phyloP scores from a whole-genome alignment of 2,797 vertebrate genomes.

The Gymnoscopelus braueri region DNA sequence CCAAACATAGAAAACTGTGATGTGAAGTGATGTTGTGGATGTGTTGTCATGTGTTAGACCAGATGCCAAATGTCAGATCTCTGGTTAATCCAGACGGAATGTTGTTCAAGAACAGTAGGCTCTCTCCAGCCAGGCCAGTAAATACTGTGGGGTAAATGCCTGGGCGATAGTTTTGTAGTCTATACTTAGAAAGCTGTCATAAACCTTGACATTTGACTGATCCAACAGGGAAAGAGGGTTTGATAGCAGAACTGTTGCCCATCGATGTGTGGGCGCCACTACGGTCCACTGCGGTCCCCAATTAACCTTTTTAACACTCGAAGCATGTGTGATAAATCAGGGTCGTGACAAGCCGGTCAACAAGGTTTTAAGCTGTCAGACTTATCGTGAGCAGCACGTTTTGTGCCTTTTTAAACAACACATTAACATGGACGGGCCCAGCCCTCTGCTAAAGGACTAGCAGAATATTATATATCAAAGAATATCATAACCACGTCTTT shows the following conservation, averaged over 20 bases:
- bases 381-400: constrained; percentile 27
- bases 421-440: background rate
- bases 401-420: constrained; percentile 5
- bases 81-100: constrained; percentile 70
- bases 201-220: constrained; percentile 81
- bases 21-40: constrained; percentile 27
- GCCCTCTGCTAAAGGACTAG: background rate
- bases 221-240: constrained; percentile 64
- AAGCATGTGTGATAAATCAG: constrained; percentile 42
- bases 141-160: constrained; percentile 67
- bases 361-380: constrained; percentile 33
- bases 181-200: constrained; percentile 76
- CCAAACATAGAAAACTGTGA: no score
- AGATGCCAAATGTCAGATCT: constrained; percentile 66
- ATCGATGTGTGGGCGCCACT: constrained; percentile 22
- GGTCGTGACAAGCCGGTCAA: constrained; percentile 32
- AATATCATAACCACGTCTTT: constrained; percentile 12
- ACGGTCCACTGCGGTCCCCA: constrained; percentile 36
- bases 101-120: constrained; percentile 70
- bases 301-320: constrained; percentile 64
- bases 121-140: constrained; percentile 62
- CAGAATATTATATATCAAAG: background rate
- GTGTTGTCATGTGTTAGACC: constrained; percentile 37
- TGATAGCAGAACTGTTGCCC: constrained; percentile 50
- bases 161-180: constrained; percentile 57